Evolutionary conservation across 2,113 vertebrate species (phyloP), one percentile per base, ranked within the genome.

Genomic region (Callipepla californica): DNA sequence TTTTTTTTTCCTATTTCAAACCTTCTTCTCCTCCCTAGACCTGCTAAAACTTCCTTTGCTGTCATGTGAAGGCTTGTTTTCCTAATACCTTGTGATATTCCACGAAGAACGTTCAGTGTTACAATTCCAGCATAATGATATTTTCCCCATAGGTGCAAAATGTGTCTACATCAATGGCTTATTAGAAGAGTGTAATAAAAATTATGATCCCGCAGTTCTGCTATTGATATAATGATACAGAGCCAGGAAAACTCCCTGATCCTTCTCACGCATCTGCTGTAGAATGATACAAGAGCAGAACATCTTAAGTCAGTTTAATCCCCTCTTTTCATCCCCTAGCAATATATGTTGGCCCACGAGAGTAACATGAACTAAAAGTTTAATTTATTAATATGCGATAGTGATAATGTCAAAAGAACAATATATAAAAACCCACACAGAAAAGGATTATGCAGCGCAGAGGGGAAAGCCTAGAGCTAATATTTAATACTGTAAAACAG

Each of bases 381-480:
- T 90, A 96, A 95, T 96, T 93, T 94, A 95, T 95, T 96, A 95
- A 94, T 94, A 96, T 88, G 93, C 85, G 94, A 92, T 86, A 86
- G 90, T 92, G 93, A 96, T 93, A 96, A 95, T 94, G 92, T 91
- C 93, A 93, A 93, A 96, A 96, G 93, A 95, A 96, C 87, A 96
- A 94, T 93, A 92, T 94, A 84, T 93, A 95, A 96, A 96, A 95
- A 44, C 76, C 73, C 93, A 66, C 86, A 75, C 85, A 88, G 93
- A 94, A 92, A 57, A 86, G 92, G 94, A 96, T 95, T 95, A 95
- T 79, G 63, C 4, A 1, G 80, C 78, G 85, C 93, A 66, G 83
- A 84, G 72, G 77, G 91, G 80, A 96, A 96, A 96, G 87, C 91
- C 91, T 96, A 94, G 85, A 94, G 90, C 87, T 93, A 95, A 96